Evolutionary conservation across 2,113 vertebrate species (phyloP).

Genomic region (Barbus barbus): DNA sequence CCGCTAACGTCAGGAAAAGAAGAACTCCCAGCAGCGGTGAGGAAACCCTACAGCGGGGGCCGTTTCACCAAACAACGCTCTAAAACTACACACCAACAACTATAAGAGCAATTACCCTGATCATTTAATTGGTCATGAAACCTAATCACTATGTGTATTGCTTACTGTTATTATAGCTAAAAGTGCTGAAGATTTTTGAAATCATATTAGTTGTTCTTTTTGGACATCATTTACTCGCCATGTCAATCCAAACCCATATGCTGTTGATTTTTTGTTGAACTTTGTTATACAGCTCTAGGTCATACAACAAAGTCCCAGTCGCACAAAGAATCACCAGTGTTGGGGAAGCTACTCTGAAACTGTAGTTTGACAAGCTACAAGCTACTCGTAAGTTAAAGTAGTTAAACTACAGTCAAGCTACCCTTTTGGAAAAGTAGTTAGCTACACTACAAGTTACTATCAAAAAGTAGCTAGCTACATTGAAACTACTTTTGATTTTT

Average conservation of each 20-base stretch:
- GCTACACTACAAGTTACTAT: too few relatives aligned
- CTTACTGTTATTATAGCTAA: neutral
- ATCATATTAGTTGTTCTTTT: neutral
- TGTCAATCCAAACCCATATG: neutral
- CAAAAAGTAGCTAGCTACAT: too few relatives aligned
- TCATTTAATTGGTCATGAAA: conserved; percentile 17
- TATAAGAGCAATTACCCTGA: neutral
- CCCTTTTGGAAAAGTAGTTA: too few relatives aligned
- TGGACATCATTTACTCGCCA: neutral
- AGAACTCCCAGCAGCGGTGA: neutral
- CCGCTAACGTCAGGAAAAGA: neutral
- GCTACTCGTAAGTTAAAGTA: too few relatives aligned
- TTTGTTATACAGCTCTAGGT: neutral
- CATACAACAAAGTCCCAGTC: neutral
- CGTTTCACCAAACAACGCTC: neutral
- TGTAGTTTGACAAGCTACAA: too few relatives aligned
- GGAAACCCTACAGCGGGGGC: neutral
- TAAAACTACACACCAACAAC: conserved; percentile 17
- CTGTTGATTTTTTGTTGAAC: neutral
- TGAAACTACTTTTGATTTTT: too few relatives aligned
- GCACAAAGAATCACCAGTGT: neutral
- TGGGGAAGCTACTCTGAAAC: too few relatives aligned
- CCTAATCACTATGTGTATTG: neutral
- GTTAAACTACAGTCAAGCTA: too few relatives aligned
- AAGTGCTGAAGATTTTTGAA: neutral